Percentiles rank a stretch among this genome's conserved stretches.
Conservation (phyloP, 2,888 invertebrate species). For the Apoda limacodes region DNA sequence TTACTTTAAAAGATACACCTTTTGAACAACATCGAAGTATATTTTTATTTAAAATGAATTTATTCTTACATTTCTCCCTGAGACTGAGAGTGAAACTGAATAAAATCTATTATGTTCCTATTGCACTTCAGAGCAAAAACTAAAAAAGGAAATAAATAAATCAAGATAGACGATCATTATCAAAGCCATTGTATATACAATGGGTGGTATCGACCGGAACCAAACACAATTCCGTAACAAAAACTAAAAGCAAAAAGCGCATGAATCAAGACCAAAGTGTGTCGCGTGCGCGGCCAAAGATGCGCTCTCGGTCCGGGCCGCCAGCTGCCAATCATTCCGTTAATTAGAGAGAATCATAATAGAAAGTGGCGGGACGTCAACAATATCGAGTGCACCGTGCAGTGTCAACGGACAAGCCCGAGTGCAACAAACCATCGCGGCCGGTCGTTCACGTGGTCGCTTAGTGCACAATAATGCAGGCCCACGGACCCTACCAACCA, state of each 20-base stretch:
- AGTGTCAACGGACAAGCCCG: slow-evolving; percentile 52
- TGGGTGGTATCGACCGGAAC: slow-evolving; percentile 24
- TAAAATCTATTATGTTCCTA: no score
- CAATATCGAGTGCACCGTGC: slow-evolving; percentile 26
- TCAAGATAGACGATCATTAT: no score
- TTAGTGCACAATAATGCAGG: neutral
- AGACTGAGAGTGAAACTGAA: no score
- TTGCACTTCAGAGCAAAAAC: no score
- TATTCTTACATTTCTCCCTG: no score
- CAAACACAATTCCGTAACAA: slow-evolving; percentile 11
- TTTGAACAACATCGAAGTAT: no score
- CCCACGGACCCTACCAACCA: neutral
- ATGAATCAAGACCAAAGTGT: slow-evolving; percentile 54
- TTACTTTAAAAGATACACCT: no score
- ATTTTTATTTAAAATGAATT: no score
- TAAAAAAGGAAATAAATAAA: no score
- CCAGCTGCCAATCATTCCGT: slow-evolving; percentile 60
- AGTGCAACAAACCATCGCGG: slow-evolving; percentile 51
- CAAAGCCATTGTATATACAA: no score
- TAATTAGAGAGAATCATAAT: slow-evolving; percentile 68
- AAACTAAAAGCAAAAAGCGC: slow-evolving; percentile 21
- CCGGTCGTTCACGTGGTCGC: slow-evolving; percentile 43
- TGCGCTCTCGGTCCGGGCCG: no score
- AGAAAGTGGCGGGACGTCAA: slow-evolving; percentile 43
- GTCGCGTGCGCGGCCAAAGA: slow-evolving; percentile 53